Percentiles rank a stretch among this genome's conserved stretches.
phyloP scores from a whole-genome alignment of 2,888 invertebrate genomes.

The Plusia festucae region DNA sequence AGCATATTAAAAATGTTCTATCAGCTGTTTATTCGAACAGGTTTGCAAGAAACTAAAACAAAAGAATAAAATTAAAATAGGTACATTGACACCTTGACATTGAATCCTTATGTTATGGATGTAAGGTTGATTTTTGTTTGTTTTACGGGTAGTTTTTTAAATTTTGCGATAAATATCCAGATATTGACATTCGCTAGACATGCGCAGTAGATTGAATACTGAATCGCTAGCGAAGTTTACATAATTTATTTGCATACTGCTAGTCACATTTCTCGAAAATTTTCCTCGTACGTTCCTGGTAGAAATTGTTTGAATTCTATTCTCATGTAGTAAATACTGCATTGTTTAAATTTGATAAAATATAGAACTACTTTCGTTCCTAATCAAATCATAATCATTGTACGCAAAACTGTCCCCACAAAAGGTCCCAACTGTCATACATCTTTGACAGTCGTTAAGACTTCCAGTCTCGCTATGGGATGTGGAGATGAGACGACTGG shows the following conservation, averaged over 20 bases:
- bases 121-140: neutral
- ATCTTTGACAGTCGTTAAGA: too few species aligned
- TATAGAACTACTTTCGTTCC: too few species aligned
- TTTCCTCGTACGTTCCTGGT: neutral
- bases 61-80: conserved; percentile 12
- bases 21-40: conserved; percentile 37
- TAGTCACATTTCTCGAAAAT: neutral
- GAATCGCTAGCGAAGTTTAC: neutral
- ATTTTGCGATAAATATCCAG: neutral
- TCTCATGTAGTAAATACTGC: neutral
- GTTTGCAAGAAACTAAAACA: conserved; percentile 41
- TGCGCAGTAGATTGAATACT: conserved; percentile 7
- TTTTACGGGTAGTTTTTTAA: neutral
- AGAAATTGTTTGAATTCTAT: neutral
- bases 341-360: too few species aligned
- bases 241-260: conserved; percentile 4
- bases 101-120: neutral
- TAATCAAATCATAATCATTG: too few species aligned
- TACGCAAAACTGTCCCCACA: too few species aligned
- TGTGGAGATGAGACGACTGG: too few species aligned
- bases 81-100: neutral
- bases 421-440: too few species aligned
- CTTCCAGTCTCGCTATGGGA: too few species aligned
- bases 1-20: conserved; percentile 17
- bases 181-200: conserved; percentile 3